Evolutionary conservation across 2,888 invertebrate genomes (phyloP).

Genomic region (Octodonta nipae): DNA sequence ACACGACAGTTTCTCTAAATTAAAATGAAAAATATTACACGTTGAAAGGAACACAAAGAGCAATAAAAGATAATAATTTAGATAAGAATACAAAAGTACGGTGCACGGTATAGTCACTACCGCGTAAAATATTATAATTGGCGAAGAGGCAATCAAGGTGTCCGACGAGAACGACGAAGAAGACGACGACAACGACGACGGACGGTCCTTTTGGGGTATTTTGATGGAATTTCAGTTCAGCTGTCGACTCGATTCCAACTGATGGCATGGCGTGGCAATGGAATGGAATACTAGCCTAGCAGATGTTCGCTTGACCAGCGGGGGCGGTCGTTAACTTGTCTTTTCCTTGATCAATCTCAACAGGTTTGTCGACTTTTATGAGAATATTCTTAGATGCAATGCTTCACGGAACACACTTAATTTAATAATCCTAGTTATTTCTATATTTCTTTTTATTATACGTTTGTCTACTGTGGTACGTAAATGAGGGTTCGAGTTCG

Average conservation of each 20-base stretch:
- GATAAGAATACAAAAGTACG: constrained; percentile 14
- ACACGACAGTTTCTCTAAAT: constrained; percentile 16
- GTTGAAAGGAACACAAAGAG: constrained; percentile 18
- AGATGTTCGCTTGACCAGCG: constrained; percentile 1
- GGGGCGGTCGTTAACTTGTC: constrained; percentile 2
- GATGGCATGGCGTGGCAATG: no score
- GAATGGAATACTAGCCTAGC: no score
- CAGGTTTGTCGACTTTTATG: constrained; percentile 2
- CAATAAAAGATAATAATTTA: constrained; percentile 22
- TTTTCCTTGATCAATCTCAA: constrained; percentile 1
- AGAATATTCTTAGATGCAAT: no score
- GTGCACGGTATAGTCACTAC: not conserved
- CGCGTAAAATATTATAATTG: constrained; percentile 2
- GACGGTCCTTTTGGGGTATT: constrained; percentile 2
- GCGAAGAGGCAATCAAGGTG: not conserved
- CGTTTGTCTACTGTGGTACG: no score
- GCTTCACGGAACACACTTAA: no score
- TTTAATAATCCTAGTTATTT: no score
- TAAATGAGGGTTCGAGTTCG: no score
- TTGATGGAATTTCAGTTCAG: constrained; percentile 1
- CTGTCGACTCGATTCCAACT: no score
- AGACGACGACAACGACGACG: no score
- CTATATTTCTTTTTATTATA: no score
- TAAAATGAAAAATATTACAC: constrained; percentile 19
- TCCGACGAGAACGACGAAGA: no score